Evolutionary conservation across 2,113 vertebrate genomes (phyloP).

Genomic region (Amblyopsis rosae): DNA sequence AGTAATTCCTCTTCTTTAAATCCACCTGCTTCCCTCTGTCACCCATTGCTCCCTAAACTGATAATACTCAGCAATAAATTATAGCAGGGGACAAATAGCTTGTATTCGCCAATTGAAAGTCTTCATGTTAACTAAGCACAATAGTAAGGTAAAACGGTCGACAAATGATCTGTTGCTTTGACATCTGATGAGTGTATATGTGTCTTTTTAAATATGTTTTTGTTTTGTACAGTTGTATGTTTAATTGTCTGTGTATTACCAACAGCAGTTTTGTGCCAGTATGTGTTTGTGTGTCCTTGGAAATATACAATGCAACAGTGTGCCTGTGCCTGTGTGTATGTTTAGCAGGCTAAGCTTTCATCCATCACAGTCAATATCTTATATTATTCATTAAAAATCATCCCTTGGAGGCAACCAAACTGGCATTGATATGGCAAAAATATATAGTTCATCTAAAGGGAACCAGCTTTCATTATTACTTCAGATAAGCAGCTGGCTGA

Average conservation of each 20-base stretch:
- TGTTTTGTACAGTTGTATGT: no score
- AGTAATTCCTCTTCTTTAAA: slow-evolving; percentile 11
- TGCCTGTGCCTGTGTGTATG: background rate
- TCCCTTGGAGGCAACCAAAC: slow-evolving; percentile 29
- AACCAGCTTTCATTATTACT: slow-evolving; percentile 56
- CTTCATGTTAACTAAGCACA: slow-evolving; percentile 44
- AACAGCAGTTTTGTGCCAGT: background rate
- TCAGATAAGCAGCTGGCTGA: slow-evolving; percentile 55
- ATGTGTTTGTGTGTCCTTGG: background rate
- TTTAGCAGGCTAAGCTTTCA: background rate
- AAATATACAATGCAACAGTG: background rate
- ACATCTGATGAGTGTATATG: slow-evolving; percentile 18
- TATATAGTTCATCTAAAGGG: slow-evolving; percentile 45
- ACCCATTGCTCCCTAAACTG: background rate
- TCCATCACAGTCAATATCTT: slow-evolving; percentile 26
- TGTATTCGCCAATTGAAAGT: slow-evolving; percentile 1
- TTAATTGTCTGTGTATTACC: no score
- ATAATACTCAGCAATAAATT: no score
- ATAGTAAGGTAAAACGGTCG: slow-evolving; percentile 38
- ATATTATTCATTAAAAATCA: slow-evolving; percentile 20
- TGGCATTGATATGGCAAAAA: slow-evolving; percentile 35
- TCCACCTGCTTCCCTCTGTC: slow-evolving; percentile 7
- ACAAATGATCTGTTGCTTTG: slow-evolving; percentile 21
- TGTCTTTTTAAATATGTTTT: background rate
- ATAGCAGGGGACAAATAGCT: no score